Evolutionary conservation across 1,140 invertebrate genomes (phyloP).

Genomic region (Neodiprion virginianus): DNA sequence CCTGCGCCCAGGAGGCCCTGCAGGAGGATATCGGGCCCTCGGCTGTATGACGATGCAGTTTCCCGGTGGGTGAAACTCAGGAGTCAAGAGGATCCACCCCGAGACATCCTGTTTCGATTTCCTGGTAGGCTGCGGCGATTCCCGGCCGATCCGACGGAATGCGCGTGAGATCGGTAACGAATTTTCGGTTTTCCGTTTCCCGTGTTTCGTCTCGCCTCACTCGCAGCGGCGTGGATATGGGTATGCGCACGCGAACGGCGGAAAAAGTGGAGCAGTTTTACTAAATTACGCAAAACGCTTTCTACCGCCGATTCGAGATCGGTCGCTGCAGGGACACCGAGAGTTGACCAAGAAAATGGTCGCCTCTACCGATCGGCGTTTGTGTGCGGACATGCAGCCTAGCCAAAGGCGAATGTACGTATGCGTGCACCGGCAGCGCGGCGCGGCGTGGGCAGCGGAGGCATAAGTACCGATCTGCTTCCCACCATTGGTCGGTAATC

Average conservation of each 20-base stretch:
- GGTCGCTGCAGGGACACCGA: neutral
- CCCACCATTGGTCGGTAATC: neutral
- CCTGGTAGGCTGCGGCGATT: neutral
- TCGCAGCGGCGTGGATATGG: too few species aligned
- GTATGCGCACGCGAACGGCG: too few species aligned
- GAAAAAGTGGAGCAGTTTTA: neutral
- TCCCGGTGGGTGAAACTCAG: neutral
- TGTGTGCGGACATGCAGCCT: neutral
- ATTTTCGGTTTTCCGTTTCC: too few species aligned
- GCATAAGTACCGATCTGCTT: neutral
- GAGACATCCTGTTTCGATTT: too few species aligned
- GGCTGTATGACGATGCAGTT: neutral
- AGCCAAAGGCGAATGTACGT: neutral
- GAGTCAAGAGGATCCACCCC: neutral
- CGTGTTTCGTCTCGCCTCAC: too few species aligned
- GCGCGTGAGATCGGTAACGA: too few species aligned
- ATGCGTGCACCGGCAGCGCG: neutral
- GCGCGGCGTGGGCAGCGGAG: too few species aligned
- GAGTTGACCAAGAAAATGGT: slow-evolving; percentile 3
- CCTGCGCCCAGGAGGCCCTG: neutral
- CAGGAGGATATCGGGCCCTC: neutral
- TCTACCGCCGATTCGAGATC: neutral
- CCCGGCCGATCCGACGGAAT: neutral
- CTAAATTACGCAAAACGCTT: neutral
- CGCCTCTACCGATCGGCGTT: neutral